These are phyloP conservation scores for Piprites chloris DNA, from an alignment of 2,113 vertebrate genomes.

Conservation along the genomic window DNA sequence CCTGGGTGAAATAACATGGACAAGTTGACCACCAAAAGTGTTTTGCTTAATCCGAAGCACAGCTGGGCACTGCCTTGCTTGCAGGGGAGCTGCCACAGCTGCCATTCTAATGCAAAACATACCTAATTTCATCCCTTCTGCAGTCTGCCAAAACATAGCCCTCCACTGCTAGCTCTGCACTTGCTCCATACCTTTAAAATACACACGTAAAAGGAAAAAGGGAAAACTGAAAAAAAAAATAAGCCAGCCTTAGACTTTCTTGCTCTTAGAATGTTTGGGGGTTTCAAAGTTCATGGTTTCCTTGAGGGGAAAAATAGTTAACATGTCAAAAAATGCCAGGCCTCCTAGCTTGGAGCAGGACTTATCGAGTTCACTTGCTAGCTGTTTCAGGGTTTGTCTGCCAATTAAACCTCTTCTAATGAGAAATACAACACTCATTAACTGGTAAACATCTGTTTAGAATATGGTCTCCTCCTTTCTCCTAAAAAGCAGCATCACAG, in stretches of 20 bases:
- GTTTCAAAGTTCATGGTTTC: conserved; percentile 18
- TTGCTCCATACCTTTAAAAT: background rate
- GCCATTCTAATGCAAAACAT: background rate
- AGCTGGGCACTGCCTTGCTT: background rate
- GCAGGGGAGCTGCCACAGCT: background rate
- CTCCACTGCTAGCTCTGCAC: background rate
- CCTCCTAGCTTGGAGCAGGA: background rate
- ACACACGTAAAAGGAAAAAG: rapidly evolving
- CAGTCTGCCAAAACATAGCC: background rate
- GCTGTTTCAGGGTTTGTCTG: background rate
- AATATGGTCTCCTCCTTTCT: background rate
- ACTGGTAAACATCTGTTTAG: background rate
- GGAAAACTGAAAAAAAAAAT: background rate
- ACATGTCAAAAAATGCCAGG: background rate
- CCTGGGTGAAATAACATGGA: background rate
- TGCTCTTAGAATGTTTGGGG: background rate
- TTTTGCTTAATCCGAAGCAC: background rate
- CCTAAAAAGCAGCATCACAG: background rate
- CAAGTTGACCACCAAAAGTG: rapidly evolving
- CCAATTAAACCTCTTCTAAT: background rate
- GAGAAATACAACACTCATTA: background rate
- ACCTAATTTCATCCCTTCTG: background rate
- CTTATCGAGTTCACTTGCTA: background rate
- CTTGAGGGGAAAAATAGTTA: conserved; percentile 12
- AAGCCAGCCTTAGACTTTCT: background rate